Evolutionary conservation across 1,140 invertebrate species (phyloP), one percentile per base, ranked within the genome.

Genomic region (Drosophila leontia): DNA sequence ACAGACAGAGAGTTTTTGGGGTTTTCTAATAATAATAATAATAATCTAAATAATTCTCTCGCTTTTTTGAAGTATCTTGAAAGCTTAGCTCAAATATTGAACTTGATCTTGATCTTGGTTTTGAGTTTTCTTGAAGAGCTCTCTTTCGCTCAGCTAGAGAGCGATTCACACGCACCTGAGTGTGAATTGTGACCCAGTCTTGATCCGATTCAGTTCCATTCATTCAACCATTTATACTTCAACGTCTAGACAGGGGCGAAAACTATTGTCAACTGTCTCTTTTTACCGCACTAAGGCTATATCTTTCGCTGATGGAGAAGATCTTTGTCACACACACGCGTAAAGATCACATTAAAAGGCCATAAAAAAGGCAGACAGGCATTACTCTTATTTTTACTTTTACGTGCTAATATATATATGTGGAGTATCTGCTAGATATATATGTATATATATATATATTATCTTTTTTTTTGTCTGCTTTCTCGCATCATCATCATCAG

Each of bases 341-440:
- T 90, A 76, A 82, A 84, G 85, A 79, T 84, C 67, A 68, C 85
- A 90, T 90, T 85, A 90, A 82, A 88, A 84, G 51, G 62, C 68
- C 70, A 81, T 87, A 71, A 83, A 88, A 88, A 77, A 71, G 44
- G 47, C 60, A 70, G 59, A 11, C 35, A 37, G 57, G 65, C 67
- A 78, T 80, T 71, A 85, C 80, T 88, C 74, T 87, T 82, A 68
- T 64, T 86, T 82, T 82, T 79, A 56, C 53, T 86, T 82, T 74
- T 69, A 53, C 63, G 60, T 35, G 19, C 26, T 34, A 26, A 23
- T 23, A 23, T 23, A 23, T 26, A 56, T 19, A 37, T 69, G 51
- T 64, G 47, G 26, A 39, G 37, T 56, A 26, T 51, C 35, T 58
- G 44, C 41, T 32, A 29, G 67, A 65, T 65, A 47, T 59, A 71